Base-by-base conservation (phyloP, 2,888 invertebrate genomes). In the Brachylomia viminalis region DNA sequence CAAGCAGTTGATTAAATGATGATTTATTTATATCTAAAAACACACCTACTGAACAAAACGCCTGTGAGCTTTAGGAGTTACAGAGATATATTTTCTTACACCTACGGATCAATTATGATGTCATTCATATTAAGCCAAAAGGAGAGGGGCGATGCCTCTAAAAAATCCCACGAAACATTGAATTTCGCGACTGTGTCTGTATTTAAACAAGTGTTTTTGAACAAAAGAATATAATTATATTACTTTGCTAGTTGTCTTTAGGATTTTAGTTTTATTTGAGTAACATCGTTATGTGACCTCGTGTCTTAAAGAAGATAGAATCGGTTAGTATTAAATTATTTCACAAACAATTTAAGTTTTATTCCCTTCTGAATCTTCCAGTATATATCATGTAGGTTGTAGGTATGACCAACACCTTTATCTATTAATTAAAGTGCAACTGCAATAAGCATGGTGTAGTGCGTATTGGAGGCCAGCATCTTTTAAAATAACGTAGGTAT, bases 211-310 rank as follows among this genome's bases (percentile, higher is more conserved):
- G 66, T 82, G 62, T 70, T 56, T 61, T 70, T 17, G 17, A 85
- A 85, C 65, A 75, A 85, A 69, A 66, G 38, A 69, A 85, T 82
- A 56, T n/a, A 27, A 68, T 85, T 77, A 58, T 47, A 49, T 42
- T 70, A 72, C 45, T 67, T 33, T 56, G n/a, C n/a, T 67, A 67
- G 74, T 61, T 56, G 68, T 66, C 71, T 78, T 78, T 38, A 23
- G 30, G 27, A 67, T 38, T 65, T 74, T 42, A 47, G 30, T 42
- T 62, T 30, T 47, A 72, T 72, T 75, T 76, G 3, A 38, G 38
- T 66, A 52, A 66, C 64, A 58, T 52, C 7, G 38, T 38, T 38
- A 38, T 6, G 38, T 38, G 65, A 11, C 85, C 71, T 82, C 27
- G 75, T 15, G 45, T 20, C 23, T 38, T 47, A 11, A 11, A 62